Base-by-base conservation (phyloP, 1,140 invertebrate genomes). In the Nilaparvata lugens region DNA sequence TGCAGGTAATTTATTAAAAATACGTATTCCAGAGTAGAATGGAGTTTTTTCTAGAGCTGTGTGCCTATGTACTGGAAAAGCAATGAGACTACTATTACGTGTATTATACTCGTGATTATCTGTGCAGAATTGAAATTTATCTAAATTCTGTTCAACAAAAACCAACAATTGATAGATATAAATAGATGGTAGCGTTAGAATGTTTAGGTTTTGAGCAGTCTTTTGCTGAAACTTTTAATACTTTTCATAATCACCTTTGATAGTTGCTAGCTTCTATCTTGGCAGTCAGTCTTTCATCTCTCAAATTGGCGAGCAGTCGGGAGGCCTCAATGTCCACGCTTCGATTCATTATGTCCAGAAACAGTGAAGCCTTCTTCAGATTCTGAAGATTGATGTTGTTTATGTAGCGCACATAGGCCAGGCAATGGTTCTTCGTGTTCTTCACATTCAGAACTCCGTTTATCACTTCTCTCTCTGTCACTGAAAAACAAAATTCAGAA, bases 351-450 rank as follows among this genome's bases (percentile, higher is more conserved):
- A 98, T 95, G 73, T 99, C 96, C 54, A 98, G 83, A 70, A 97
- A 99, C 18, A 96, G 84, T 51, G 89, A 87, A 2, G 94, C 94
- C 72, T 95, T 95, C 67, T 91, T 89, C 19, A 97, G 74, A 72
- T 97, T 94, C 73, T 95, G 93, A 24, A 97, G 78, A 75, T 98
- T 97, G 25, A 99, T 97, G 70, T 98, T 98, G 73, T 95, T 95
- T 69, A 99, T 98, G 72, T 95, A 93, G 51, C 96, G 79, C 2
- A 97, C 84, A 71, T 97, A 97, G 0, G 93, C 93, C n/a, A 98
- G 75, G 67, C 93, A 95, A 74, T 97, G 95, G 68, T 97, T 95
- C 72, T 93, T 94, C 0, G 93, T 95, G 67, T 97, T 95, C 68
- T 92, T 90, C 0, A 97, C 95, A 66, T 90, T 93, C 11, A 98